Conservation (phyloP, 1,140 invertebrate species). For the Sinonovacula constricta region DNA sequence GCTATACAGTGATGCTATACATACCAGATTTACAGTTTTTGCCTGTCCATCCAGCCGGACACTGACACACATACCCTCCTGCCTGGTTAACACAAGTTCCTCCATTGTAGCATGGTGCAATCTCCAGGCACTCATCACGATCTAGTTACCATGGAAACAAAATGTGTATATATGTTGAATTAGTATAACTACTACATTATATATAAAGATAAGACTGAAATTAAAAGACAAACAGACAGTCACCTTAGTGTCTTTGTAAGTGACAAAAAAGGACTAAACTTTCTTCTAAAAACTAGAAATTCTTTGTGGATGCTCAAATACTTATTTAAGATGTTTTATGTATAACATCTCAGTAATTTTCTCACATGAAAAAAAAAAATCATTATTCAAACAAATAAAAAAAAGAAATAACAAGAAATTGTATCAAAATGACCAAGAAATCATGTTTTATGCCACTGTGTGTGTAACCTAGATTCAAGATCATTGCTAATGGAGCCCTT, state of each 20-base stretch:
- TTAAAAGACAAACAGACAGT: too few relatives aligned
- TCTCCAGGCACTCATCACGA: constrained; percentile 62
- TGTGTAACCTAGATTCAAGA: neutral
- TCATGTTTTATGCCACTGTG: neutral
- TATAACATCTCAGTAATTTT: neutral
- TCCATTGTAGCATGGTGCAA: constrained; percentile 65
- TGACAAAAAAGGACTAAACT: too few relatives aligned
- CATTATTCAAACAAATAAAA: neutral
- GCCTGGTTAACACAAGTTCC: constrained; percentile 64
- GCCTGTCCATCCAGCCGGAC: constrained; percentile 60
- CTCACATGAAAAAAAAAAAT: neutral
- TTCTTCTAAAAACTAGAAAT: too few relatives aligned
- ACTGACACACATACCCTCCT: constrained; percentile 63
- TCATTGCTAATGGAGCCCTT: neutral
- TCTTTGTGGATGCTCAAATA: neutral
- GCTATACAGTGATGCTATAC: constrained; percentile 5
- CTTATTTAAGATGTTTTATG: neutral
- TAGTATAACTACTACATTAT: too few relatives aligned
- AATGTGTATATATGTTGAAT: too few relatives aligned
- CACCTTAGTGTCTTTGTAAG: too few relatives aligned
- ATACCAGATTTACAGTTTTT: constrained; percentile 52
- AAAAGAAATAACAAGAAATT: too few relatives aligned
- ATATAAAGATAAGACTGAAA: too few relatives aligned
- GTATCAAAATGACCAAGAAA: neutral
- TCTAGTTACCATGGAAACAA: too few relatives aligned